phyloP scores from a whole-genome alignment of 2,113 vertebrate species.

The Centropus bengalensis region DNA sequence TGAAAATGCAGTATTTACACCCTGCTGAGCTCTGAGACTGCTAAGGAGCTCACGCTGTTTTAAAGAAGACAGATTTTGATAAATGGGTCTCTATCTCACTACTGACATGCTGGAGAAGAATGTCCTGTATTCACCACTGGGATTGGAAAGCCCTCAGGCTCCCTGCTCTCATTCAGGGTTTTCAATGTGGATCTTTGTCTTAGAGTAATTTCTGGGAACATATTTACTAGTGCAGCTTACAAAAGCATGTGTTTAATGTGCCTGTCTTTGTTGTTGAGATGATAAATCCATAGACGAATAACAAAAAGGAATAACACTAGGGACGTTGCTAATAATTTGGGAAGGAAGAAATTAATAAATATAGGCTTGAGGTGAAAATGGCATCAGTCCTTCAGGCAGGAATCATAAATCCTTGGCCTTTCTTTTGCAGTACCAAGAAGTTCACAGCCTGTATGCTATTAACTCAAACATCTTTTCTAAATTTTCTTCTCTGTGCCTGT shows the following conservation, averaged over 20 bases:
- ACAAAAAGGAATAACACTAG: neutral
- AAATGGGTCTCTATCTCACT: slow-evolving; percentile 32
- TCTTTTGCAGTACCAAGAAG: neutral
- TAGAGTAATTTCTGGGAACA: neutral
- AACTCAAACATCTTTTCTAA: neutral
- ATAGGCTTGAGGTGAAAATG: neutral
- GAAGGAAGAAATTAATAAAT: slow-evolving; percentile 44
- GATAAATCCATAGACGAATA: neutral
- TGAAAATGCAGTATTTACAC: neutral
- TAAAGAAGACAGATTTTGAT: slow-evolving; percentile 23
- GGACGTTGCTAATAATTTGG: neutral
- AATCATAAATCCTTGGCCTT: neutral
- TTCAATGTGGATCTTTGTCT: neutral
- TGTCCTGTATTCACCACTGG: slow-evolving; percentile 3
- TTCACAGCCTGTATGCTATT: neutral
- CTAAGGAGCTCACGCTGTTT: neutral
- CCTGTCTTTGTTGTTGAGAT: neutral
- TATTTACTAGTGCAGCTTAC: neutral
- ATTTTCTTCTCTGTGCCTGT: neutral
- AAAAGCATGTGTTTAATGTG: slow-evolving; percentile 21
- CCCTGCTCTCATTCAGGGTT: neutral
- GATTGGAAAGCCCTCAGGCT: slow-evolving; percentile 41
- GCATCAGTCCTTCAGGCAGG: neutral
- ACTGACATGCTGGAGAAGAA: neutral
- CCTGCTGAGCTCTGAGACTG: neutral